Percentiles rank a stretch among this genome's conserved stretches.
phyloP scores from a whole-genome alignment of 2,888 invertebrate genomes.

The Orthosia gracilis region DNA sequence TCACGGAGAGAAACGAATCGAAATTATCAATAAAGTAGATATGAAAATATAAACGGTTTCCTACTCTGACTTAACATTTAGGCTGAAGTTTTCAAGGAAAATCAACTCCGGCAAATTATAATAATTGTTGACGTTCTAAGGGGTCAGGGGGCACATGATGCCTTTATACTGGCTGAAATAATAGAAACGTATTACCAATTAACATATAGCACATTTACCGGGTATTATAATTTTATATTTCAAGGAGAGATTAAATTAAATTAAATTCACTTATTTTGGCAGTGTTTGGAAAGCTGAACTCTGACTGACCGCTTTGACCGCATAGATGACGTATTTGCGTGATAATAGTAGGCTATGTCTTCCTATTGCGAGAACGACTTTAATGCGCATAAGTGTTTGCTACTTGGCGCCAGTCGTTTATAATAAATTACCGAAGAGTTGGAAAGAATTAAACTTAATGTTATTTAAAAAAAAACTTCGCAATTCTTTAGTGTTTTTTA shows the following conservation, averaged over 20 bases:
- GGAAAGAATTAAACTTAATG: too few relatives aligned
- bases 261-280: too few relatives aligned
- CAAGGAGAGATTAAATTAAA: constrained; percentile 24
- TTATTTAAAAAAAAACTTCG: too few relatives aligned
- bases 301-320: too few relatives aligned
- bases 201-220: constrained; percentile 20
- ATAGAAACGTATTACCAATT: constrained; percentile 8
- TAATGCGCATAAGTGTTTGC: too few relatives aligned
- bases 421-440: too few relatives aligned
- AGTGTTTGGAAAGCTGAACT: too few relatives aligned
- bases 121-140: neutral
- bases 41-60: neutral
- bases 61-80: neutral
- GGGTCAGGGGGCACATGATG: constrained; percentile 14
- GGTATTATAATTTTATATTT: constrained; percentile 9
- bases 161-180: neutral
- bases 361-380: too few relatives aligned
- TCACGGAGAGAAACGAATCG: neutral
- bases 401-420: too few relatives aligned
- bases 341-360: too few relatives aligned
- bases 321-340: too few relatives aligned
- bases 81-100: constrained; percentile 4
- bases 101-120: neutral
- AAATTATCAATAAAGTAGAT: neutral
- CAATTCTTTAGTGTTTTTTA: too few relatives aligned